These are phyloP conservation scores for Anoncus sp. DNA, from an alignment of 2,888 invertebrate genomes.

Conservation along the genomic window DNA sequence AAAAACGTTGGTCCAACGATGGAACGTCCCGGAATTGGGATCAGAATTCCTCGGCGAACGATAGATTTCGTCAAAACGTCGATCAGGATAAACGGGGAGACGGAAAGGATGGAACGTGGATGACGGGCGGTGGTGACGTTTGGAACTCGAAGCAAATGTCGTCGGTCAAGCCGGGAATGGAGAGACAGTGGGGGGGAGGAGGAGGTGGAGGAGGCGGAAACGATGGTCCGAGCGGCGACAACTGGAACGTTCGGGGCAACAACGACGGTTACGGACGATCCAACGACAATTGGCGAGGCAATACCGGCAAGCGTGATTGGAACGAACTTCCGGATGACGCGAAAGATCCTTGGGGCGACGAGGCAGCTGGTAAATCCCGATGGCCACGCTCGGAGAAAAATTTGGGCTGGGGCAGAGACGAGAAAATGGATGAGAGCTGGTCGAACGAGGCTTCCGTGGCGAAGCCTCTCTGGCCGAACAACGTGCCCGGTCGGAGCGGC, in stretches of 20 bases:
- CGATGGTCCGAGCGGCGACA: slow-evolving; percentile 60
- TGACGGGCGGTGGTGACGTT: slow-evolving; percentile 55
- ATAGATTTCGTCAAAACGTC: slow-evolving; percentile 66
- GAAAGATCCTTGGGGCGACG: slow-evolving; percentile 81
- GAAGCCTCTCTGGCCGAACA: slow-evolving; percentile 63
- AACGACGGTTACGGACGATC: slow-evolving; percentile 70
- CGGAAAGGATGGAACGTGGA: slow-evolving; percentile 62
- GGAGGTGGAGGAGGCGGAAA: not conserved
- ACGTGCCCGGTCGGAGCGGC: slow-evolving; percentile 46
- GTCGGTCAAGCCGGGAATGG: slow-evolving; percentile 47
- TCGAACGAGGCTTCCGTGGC: slow-evolving; percentile 55
- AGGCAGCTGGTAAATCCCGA: slow-evolving; percentile 62
- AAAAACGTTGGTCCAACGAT: slow-evolving; percentile 63
- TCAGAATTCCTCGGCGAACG: slow-evolving; percentile 47
- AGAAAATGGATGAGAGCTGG: slow-evolving; percentile 67
- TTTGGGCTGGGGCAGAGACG: slow-evolving; percentile 67
- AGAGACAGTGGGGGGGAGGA: slow-evolving; percentile 54
- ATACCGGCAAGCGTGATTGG: slow-evolving; percentile 77
- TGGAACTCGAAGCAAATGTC: slow-evolving; percentile 55
- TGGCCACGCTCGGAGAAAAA: slow-evolving; percentile 55
- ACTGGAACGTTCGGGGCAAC: slow-evolving; percentile 74
- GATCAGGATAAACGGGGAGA: slow-evolving; percentile 66
- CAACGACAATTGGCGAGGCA: slow-evolving; percentile 68
- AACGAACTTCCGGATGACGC: slow-evolving; percentile 81
- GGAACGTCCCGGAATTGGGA: slow-evolving; percentile 67